Evolutionary conservation across 2,888 invertebrate species (phyloP).

Genomic region (Byasa hedistus): DNA sequence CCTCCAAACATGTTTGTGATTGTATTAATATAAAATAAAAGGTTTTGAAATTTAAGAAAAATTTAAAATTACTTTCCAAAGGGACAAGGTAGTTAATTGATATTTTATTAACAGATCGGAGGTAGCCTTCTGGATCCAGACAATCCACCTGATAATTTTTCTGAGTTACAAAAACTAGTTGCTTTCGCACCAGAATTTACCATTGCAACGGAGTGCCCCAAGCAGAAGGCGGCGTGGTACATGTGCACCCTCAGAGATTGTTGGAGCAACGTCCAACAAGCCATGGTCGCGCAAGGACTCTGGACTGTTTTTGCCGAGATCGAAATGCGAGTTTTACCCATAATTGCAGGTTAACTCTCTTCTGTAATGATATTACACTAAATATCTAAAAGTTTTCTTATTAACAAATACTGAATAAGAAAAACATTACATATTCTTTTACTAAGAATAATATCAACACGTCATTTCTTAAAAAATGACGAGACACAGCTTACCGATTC

Average conservation of each 20-base stretch:
- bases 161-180: constrained; percentile 53
- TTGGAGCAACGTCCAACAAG: constrained; percentile 36
- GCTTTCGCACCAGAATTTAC: constrained; percentile 48
- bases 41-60: no score
- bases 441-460: no score
- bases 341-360: constrained; percentile 56
- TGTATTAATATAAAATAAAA: no score
- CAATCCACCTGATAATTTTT: constrained; percentile 58
- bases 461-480: no score
- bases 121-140: constrained; percentile 68
- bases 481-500: no score
- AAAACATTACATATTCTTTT: no score
- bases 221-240: constrained; percentile 61
- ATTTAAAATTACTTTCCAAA: no score
- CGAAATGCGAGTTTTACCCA: constrained; percentile 69
- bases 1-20: no score
- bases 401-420: no score
- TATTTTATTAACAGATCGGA: constrained; percentile 52
- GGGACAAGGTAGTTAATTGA: no score
- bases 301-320: constrained; percentile 67
- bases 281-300: constrained; percentile 49
- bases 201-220: constrained; percentile 51
- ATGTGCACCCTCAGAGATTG: constrained; percentile 48
- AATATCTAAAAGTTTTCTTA: no score
- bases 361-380: no score